Percentiles rank a stretch among this genome's conserved stretches.
Evolutionary conservation across 2,113 vertebrate genomes (phyloP).

Genomic region (Lipotes vexillifer): DNA sequence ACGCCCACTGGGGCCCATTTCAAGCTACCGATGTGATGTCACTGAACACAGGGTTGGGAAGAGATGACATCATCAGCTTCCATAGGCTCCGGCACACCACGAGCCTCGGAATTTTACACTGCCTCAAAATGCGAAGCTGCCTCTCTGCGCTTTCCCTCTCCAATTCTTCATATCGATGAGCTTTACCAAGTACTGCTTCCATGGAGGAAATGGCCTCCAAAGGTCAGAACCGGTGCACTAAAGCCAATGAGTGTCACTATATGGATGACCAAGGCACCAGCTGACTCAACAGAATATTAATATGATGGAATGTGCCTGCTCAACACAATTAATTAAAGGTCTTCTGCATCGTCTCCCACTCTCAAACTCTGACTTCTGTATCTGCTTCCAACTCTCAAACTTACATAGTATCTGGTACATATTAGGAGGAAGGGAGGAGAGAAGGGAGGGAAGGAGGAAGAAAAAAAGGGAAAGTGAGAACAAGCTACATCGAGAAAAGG

Average conservation of each 20-base stretch:
- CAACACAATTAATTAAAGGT: background rate
- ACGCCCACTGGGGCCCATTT: background rate
- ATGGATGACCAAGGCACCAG: background rate
- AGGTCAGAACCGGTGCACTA: background rate
- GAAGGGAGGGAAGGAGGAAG: background rate
- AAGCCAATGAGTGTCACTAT: background rate
- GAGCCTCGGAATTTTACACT: no score
- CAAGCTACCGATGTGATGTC: background rate
- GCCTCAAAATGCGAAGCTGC: background rate
- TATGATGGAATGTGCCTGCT: background rate
- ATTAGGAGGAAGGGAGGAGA: background rate
- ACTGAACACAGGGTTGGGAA: background rate
- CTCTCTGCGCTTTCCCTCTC: background rate
- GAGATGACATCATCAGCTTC: background rate
- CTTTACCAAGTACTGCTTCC: background rate
- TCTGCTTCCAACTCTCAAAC: background rate
- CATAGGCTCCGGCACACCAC: background rate
- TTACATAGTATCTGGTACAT: background rate
- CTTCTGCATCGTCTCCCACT: background rate
- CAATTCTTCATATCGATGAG: background rate
- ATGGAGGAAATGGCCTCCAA: background rate
- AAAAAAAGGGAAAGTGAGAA: background rate
- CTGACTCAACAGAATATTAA: background rate
- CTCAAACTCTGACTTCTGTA: background rate
- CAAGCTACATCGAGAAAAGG: background rate